Conservation (phyloP, 2,888 invertebrate genomes). For the Calameuta pallipes region DNA sequence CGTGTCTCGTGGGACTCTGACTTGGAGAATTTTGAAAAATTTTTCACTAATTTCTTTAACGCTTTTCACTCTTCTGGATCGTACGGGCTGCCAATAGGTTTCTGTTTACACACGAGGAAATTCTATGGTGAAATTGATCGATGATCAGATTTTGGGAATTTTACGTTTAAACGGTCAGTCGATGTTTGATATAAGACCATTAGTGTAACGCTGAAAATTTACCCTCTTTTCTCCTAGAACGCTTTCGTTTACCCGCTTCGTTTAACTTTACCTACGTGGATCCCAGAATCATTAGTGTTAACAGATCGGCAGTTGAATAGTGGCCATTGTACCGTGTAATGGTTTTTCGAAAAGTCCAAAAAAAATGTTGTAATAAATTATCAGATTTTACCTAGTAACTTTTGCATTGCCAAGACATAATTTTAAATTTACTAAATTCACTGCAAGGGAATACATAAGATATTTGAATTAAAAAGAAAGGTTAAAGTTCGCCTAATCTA, state of each 20-base stretch:
- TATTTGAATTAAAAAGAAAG: not conserved
- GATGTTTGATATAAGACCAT: constrained; percentile 55
- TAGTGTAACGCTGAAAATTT: constrained; percentile 32
- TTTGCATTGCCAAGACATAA: not conserved
- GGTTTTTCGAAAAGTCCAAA: not conserved
- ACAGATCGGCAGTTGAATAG: not conserved
- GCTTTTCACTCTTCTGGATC: not conserved
- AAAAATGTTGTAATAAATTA: not conserved
- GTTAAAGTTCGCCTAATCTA: not conserved
- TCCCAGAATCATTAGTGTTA: constrained; percentile 27
- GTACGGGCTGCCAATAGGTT: not conserved
- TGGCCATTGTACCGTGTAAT: not conserved
- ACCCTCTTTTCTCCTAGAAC: constrained; percentile 15
- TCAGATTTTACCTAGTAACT: not conserved
- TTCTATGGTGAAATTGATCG: constrained; percentile 55
- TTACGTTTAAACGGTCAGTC: constrained; percentile 47
- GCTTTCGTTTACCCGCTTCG: constrained; percentile 1
- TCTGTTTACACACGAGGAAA: constrained; percentile 57
- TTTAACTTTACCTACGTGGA: constrained; percentile 1
- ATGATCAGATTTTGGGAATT: constrained; percentile 29
- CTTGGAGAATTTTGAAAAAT: not conserved
- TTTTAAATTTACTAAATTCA: not conserved
- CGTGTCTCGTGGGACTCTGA: not conserved
- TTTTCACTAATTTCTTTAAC: not conserved
- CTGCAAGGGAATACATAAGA: not conserved